Base-by-base conservation (phyloP, 2,888 invertebrate species). In the Synergus gifuensis region DNA sequence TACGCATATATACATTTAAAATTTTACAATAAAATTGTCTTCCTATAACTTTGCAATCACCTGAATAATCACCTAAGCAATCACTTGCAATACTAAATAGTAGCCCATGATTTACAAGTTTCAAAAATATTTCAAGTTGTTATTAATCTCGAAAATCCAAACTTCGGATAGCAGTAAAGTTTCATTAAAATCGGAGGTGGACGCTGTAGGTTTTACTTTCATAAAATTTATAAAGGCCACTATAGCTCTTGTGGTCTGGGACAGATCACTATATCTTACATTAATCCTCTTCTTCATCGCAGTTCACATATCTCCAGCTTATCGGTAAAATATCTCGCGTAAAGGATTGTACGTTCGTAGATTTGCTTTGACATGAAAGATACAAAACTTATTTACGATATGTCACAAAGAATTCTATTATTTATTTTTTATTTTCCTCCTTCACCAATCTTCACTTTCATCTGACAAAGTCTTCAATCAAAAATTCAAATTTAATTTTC, bases 301-400 rank as follows among this genome's bases (percentile, higher is more conserved):
- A 14, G 54, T 36, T 69, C 73, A 54, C 73, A 73, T 73, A 49
- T 73, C 73, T 73, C 49, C 73, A 36, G 73, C 73, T 73, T 73
- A 73, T 54, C 46, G 36, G 36, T 73, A 54, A 73, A 54, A 73
- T 73, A 73, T 73, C 49, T 54, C n/a, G 22, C n/a, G 22, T 28
- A 40, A n/a, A 28, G 36, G 49, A 73, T 73, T 73, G 73, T 73
- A 54, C 9, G 16, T 73, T 73, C 16, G 1, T 36, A 49, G 36
- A 73, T 73, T 73, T 54, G 49, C 54, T 60, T 60, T 18, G 60
- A 73, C 73, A 73, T 36, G 28, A 46, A 44, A 54, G 11, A n/a
- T 16, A 36, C 69, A 16, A 69, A 28, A 28, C 16, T 69, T 49
- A 22, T 22, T 22, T 22, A 60, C 22, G 60, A 60, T 18, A 54